Base-by-base conservation (phyloP, 2,888 invertebrate genomes). In the Sthenelais limicola region DNA sequence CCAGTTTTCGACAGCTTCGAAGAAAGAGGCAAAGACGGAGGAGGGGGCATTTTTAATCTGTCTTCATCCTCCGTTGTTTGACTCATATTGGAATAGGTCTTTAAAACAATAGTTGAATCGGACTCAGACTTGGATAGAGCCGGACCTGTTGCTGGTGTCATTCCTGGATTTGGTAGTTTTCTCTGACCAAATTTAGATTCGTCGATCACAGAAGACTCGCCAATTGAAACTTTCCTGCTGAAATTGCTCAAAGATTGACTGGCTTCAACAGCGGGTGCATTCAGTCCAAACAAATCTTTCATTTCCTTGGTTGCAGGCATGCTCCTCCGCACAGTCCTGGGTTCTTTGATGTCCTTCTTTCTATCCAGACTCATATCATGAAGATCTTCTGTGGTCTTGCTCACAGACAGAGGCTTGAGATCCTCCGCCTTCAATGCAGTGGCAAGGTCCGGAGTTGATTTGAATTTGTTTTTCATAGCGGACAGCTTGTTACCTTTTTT, bases 381-480 rank as follows among this genome's bases (percentile, higher is more conserved):
- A 21, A 58, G 30, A 56, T 71, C 71, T 28, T 71, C 71, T 5
- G 49, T 47, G 21, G 58, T 58, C 43, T 71, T 71, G 32, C 56
- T 38, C 12, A 32, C 48, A 18, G 71, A 28, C 30, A 56, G 24
- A n/a, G 33, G 30, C 26, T 58, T 21, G 15, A 43, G 38, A 12
- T 56, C 71, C 21, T 71, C 71, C 5, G 33, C 47, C 12, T 58
- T 49, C 43, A 56, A n/a, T 18, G 35, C 35, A 7, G 52, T 32
- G 18, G 58, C 32, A 15, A 73, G 51, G 35, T 73, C 68, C 30
- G 73, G 73, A 12, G 73, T 70, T 4, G 73, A 73, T 38, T 73
- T 73, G 62, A 73, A 73, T 43, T 70, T 73, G 26, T 48, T 54
- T 28, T 73, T 73, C 49, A 48, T 48, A 21, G 28, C 70, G 7